Evolutionary conservation across 37 sponge, comb jelly and placozoan genomes (phyloP).

Genomic region (Trichoplax adhaerens): DNA sequence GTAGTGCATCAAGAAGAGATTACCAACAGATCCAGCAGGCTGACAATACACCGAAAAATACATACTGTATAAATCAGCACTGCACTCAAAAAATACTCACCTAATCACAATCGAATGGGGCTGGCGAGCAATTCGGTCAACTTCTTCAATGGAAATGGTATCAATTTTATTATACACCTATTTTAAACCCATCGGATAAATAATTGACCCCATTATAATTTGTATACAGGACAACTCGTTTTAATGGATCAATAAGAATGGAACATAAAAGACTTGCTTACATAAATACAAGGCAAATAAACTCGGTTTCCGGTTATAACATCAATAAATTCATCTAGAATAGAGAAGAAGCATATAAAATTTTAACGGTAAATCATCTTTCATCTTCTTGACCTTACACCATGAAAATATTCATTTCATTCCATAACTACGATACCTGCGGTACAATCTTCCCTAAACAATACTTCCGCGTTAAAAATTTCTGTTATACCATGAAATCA

Average conservation of each 20-base stretch:
- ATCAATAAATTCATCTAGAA: slow-evolving; percentile 87
- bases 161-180: slow-evolving; percentile 96
- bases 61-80: neutral
- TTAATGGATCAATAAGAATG: neutral
- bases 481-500: slow-evolving; percentile 16
- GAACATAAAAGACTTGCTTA: slow-evolving; percentile 16
- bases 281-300: slow-evolving; percentile 90
- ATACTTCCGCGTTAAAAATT: slow-evolving; percentile 73
- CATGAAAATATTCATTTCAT: no score
- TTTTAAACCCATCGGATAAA: neutral
- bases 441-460: slow-evolving; percentile 67
- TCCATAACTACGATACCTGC: slow-evolving; percentile 33
- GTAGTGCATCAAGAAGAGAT: no score
- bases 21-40: no score
- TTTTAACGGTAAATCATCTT: no score
- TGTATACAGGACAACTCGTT: neutral
- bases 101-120: slow-evolving; percentile 70
- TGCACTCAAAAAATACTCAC: slow-evolving; percentile 9
- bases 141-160: slow-evolving; percentile 85
- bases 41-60: no score
- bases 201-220: neutral
- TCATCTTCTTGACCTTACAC: no score
- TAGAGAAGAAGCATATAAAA: no score
- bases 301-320: slow-evolving; percentile 94
- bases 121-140: slow-evolving; percentile 76